Conservation (phyloP, 2,888 invertebrate species). For the Tillus elongatus region DNA sequence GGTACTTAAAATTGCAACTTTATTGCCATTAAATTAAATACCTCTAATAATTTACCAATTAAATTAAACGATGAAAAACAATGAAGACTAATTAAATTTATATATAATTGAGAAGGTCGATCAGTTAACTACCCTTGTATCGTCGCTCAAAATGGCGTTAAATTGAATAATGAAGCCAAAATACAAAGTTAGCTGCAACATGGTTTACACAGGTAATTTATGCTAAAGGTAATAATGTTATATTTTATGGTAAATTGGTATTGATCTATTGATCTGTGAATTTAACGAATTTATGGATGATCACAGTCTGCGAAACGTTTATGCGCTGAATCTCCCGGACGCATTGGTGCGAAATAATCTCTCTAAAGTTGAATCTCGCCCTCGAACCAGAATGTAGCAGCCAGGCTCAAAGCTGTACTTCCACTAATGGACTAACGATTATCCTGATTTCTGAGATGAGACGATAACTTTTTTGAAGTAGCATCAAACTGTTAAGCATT, state of each 20-base stretch:
- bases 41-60: too few species aligned
- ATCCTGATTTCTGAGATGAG: conserved; percentile 35
- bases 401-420: conserved; percentile 29
- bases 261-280: conserved; percentile 19
- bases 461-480: conserved; percentile 31
- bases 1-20: too few species aligned
- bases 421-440: conserved; percentile 39
- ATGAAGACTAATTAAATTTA: too few species aligned
- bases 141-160: too few species aligned
- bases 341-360: conserved; percentile 33
- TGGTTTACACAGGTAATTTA: conserved; percentile 11
- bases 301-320: conserved; percentile 27
- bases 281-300: conserved; percentile 24
- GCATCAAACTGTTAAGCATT: conserved; percentile 27
- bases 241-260: conserved; percentile 20
- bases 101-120: too few species aligned
- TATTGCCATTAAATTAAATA: too few species aligned
- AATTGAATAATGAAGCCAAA: too few species aligned
- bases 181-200: too few species aligned
- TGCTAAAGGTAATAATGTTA: conserved; percentile 14
- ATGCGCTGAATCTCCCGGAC: conserved; percentile 25
- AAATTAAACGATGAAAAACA: too few species aligned
- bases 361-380: conserved; percentile 27
- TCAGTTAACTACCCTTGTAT: too few species aligned
- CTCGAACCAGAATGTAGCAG: conserved; percentile 25